A percentile compares a stretch with the other conserved stretches of the same genome.
Evolutionary conservation across 2,113 vertebrate species (phyloP).

Genomic region (Montifringilla adamsi): DNA sequence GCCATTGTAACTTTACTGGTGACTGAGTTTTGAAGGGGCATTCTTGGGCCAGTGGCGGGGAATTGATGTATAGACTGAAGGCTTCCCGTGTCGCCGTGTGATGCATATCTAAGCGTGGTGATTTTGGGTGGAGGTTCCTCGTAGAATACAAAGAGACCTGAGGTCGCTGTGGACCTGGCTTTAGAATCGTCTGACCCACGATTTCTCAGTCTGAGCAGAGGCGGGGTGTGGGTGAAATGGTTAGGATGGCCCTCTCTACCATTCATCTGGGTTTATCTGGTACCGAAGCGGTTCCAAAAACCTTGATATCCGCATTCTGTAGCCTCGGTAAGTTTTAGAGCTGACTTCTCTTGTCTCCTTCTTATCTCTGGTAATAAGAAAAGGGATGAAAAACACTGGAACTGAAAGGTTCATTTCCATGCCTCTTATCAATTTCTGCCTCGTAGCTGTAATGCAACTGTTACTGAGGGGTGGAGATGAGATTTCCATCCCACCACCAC

Average conservation of each 20-base stretch:
- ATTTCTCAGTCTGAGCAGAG: neutral
- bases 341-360: neutral
- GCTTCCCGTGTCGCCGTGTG: neutral
- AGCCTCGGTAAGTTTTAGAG: conserved; percentile 14
- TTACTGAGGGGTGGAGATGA: neutral
- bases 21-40: neutral
- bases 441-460: neutral
- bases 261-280: neutral
- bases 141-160: neutral
- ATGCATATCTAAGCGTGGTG: neutral
- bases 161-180: neutral
- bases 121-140: neutral
- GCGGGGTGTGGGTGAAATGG: neutral
- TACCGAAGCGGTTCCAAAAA: neutral
- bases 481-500: too few relatives aligned
- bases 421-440: neutral
- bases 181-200: neutral
- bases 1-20: neutral
- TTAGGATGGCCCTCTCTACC: neutral
- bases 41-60: neutral
- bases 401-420: neutral
- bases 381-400: neutral
- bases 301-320: neutral
- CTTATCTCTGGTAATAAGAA: neutral
- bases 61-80: neutral